phyloP scores from a whole-genome alignment of 2,797 vertebrate genomes.

The Uromys caudimaculatus region DNA sequence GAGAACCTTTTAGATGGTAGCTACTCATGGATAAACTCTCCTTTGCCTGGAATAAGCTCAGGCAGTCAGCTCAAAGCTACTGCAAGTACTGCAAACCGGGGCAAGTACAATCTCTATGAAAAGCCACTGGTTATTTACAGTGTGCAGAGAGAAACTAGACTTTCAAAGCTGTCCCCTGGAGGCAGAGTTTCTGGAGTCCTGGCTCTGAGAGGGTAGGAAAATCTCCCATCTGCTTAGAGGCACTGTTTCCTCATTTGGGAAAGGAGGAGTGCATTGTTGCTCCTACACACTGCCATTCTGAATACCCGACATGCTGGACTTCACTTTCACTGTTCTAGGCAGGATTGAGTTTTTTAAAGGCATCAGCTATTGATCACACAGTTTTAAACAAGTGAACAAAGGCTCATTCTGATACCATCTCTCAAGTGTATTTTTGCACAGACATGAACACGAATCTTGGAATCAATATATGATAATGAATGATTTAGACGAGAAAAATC shows the following conservation, averaged over 20 bases:
- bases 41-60: neutral
- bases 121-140: neutral
- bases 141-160: neutral
- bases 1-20: neutral
- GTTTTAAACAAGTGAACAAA: neutral
- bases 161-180: neutral
- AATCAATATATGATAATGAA: neutral
- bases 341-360: slow-evolving; percentile 42
- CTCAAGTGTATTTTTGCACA: neutral
- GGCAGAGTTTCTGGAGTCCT: neutral
- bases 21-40: neutral
- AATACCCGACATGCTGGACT: neutral
- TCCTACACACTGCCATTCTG: neutral
- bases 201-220: neutral
- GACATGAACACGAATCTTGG: neutral
- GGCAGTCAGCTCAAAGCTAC: neutral
- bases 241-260: neutral
- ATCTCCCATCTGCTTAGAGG: neutral
- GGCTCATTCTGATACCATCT: slow-evolving; percentile 3
- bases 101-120: neutral
- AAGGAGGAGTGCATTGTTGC: neutral
- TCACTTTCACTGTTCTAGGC: neutral
- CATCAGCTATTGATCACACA: neutral
- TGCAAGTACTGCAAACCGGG: neutral
- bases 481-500: slow-evolving; percentile 25